Conservation (phyloP, 2,113 vertebrate genomes). For the Verasper variegatus region DNA sequence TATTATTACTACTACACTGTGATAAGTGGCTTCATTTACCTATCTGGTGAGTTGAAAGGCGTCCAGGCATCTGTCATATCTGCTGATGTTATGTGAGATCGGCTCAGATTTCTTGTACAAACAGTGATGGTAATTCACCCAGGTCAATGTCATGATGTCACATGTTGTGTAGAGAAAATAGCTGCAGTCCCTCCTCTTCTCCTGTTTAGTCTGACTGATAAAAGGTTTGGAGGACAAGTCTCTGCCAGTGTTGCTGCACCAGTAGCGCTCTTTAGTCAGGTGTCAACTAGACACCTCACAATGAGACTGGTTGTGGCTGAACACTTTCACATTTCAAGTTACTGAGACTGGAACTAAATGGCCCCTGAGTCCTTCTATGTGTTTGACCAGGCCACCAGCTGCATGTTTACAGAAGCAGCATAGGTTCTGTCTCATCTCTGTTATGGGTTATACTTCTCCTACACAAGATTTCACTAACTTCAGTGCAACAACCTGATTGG, state of each 20-base stretch:
- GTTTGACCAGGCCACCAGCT: no score
- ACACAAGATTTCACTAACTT: no score
- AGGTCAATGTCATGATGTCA: not conserved
- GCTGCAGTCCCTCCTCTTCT: not conserved
- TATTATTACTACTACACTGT: not conserved
- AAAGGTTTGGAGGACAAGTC: not conserved
- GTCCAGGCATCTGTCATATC: not conserved
- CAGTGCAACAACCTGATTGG: no score
- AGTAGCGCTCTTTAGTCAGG: not conserved
- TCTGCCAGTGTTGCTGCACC: not conserved
- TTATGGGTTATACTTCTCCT: no score
- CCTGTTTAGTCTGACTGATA: slow-evolving; percentile 8
- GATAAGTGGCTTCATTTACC: not conserved
- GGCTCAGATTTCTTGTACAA: not conserved
- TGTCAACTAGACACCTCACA: not conserved
- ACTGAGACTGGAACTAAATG: no score
- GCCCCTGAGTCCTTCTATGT: no score
- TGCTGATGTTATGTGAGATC: not conserved
- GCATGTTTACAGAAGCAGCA: no score
- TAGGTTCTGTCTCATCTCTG: no score
- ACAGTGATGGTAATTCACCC: not conserved
- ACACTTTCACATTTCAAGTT: not conserved
- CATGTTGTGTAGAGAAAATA: not conserved
- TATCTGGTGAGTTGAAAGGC: not conserved
- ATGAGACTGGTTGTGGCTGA: no score